Conservation (phyloP, 2,888 invertebrate species). For the Drosophila vallismaia region DNA sequence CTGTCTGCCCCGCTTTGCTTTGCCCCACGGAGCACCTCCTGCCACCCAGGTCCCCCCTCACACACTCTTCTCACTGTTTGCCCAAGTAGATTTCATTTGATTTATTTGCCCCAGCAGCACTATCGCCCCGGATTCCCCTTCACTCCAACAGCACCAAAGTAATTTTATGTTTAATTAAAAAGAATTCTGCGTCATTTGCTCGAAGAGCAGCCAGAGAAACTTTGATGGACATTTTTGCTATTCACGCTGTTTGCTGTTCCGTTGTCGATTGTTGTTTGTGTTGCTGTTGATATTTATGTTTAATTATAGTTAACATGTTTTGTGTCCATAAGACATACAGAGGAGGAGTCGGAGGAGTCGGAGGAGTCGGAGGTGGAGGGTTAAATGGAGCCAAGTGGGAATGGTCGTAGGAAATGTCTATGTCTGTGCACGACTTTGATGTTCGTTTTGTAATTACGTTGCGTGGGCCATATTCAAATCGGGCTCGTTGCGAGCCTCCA, state of each 20-base stretch:
- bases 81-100: constrained; percentile 73
- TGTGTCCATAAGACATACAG: constrained; percentile 33
- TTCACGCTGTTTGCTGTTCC: constrained; percentile 53
- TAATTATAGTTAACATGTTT: constrained; percentile 79
- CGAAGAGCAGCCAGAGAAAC: constrained; percentile 33
- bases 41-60: constrained; percentile 7
- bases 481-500: too few species aligned
- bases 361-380: constrained; percentile 16
- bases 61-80: constrained; percentile 49
- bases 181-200: constrained; percentile 74
- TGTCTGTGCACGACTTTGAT: constrained; percentile 71
- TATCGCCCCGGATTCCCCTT: constrained; percentile 21
- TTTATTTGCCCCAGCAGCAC: constrained; percentile 60
- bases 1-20: constrained; percentile 11
- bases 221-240: constrained; percentile 76
- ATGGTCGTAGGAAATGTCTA: constrained; percentile 30
- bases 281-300: constrained; percentile 62
- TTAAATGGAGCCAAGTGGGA: constrained; percentile 24
- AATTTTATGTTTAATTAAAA: constrained; percentile 78
- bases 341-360: constrained; percentile 15
- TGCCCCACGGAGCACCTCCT: neutral
- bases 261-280: constrained; percentile 31
- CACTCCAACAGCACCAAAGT: constrained; percentile 65
- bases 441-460: constrained; percentile 63
- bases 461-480: constrained; percentile 73